Base-by-base conservation (phyloP, 2,888 invertebrate species). In the Cephus spinipes region DNA sequence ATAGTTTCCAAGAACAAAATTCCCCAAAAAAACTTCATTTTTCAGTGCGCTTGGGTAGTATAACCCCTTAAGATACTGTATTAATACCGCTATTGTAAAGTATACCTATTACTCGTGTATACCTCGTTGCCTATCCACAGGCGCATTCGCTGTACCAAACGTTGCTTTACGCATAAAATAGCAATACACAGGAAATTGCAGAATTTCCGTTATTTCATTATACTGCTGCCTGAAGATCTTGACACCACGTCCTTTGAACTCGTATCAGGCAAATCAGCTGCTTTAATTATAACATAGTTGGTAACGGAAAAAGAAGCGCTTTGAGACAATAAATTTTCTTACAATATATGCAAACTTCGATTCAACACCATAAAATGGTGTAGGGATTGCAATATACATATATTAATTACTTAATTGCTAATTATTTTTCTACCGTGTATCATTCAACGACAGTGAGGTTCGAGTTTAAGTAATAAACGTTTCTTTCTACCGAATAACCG, bases 401-500 rank as follows among this genome's bases (percentile, higher is more conserved):
- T 4, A 15, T 36, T 4, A 36, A 12, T 15, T 15, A 4, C 4
- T 40, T 15, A 40, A 40, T 40, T 40, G 15, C 40, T 15, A 40
- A 40, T 40, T 40, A 15, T 15, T 40, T 40, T 15, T 40, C 40
- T 15, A 40, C 15, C 15, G 15, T 15, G 15, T 6, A 40, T 15
- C 40, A 9, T 9, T 55, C 23, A 55, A 33, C 31, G 71, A 23
- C 11, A 11, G 31, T 71, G 31, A 33, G 30, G 15, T 69, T 30
- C 31, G 1, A 71, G 4, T 31, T 71, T 6, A 11, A 71, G 30
- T 31, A 33, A 71, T 0, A 31, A 9, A 31, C 1, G 3, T 2
- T 31, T 1, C 4, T 71, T 31, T 71, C 71, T 31, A 71, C 71
- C 32, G 31, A 85, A 86, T 83, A 55, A 55, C 85, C 86, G 82